These are phyloP conservation scores for Cantharis rustica DNA, from an alignment of 2,888 invertebrate genomes.

Conservation along the genomic window DNA sequence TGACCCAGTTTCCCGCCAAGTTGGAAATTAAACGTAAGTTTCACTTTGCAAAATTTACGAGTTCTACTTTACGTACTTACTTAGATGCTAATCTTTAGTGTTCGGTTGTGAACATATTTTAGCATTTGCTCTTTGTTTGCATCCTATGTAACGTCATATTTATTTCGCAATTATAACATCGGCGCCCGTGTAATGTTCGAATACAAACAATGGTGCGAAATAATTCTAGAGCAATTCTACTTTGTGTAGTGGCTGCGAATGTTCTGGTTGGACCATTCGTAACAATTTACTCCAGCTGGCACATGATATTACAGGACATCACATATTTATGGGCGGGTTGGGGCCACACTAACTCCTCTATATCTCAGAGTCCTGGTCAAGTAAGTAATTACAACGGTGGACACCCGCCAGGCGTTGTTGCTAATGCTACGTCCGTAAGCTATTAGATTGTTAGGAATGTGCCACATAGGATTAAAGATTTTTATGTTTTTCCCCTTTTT, in stretches of 20 bases:
- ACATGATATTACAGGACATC: constrained; percentile 58
- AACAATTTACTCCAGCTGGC: constrained; percentile 59
- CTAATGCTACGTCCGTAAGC: constrained; percentile 42
- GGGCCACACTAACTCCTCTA: constrained; percentile 45
- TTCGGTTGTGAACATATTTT: constrained; percentile 8
- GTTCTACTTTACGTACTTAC: neutral
- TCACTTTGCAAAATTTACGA: neutral
- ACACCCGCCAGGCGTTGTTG: constrained; percentile 44
- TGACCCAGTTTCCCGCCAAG: neutral
- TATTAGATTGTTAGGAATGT: constrained; percentile 44
- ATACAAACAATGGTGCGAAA: constrained; percentile 48
- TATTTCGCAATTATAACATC: constrained; percentile 37
- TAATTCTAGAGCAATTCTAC: constrained; percentile 51
- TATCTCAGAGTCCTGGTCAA: constrained; percentile 49
- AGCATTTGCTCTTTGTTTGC: constrained; percentile 12
- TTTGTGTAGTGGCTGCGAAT: constrained; percentile 48
- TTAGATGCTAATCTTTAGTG: constrained; percentile 3
- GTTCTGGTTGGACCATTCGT: constrained; percentile 54
- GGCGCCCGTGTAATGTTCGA: constrained; percentile 33
- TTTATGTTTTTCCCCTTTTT: constrained; percentile 23
- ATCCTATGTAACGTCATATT: constrained; percentile 30
- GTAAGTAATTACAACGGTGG: constrained; percentile 54
- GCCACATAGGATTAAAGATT: constrained; percentile 44
- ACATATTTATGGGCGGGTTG: constrained; percentile 56
- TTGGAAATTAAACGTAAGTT: neutral